These are phyloP conservation scores for Thecophora atra DNA, from an alignment of 2,888 invertebrate genomes.

Conservation along the genomic window DNA sequence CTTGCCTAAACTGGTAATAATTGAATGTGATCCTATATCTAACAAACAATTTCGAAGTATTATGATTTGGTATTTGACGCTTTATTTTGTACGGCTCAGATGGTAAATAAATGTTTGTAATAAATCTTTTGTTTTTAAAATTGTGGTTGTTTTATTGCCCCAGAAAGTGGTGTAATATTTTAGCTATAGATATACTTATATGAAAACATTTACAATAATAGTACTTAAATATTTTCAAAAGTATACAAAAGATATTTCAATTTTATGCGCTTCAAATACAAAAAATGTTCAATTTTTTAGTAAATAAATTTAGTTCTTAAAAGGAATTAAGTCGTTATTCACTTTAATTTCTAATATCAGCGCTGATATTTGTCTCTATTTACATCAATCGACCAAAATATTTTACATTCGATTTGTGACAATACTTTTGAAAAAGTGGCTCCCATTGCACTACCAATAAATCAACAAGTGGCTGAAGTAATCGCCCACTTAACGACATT, in stretches of 20 bases:
- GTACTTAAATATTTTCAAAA: too few relatives aligned
- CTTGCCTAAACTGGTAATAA: conserved; percentile 48
- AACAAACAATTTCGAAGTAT: neutral
- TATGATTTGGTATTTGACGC: neutral
- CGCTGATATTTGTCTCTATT: too few relatives aligned
- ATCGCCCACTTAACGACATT: conserved; percentile 88
- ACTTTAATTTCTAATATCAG: too few relatives aligned
- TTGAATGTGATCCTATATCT: neutral
- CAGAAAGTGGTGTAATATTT: too few relatives aligned
- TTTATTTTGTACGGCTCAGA: neutral
- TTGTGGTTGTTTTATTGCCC: neutral
- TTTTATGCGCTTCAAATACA: too few relatives aligned
- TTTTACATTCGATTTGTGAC: conserved; percentile 68
- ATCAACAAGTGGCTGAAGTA: conserved; percentile 85
- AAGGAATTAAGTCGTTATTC: too few relatives aligned
- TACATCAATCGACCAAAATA: conserved; percentile 81
- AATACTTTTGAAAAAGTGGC: conserved; percentile 68
- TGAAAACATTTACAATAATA: too few relatives aligned
- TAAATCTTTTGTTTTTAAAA: conserved; percentile 30
- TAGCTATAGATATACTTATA: too few relatives aligned
- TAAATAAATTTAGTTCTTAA: too few relatives aligned
- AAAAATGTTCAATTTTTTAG: too few relatives aligned
- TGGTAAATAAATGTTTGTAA: conserved; percentile 22
- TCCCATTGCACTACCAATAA: conserved; percentile 95
- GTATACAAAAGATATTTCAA: too few relatives aligned